phyloP scores from a whole-genome alignment of 2,797 vertebrate genomes.

The Prionace glauca region DNA sequence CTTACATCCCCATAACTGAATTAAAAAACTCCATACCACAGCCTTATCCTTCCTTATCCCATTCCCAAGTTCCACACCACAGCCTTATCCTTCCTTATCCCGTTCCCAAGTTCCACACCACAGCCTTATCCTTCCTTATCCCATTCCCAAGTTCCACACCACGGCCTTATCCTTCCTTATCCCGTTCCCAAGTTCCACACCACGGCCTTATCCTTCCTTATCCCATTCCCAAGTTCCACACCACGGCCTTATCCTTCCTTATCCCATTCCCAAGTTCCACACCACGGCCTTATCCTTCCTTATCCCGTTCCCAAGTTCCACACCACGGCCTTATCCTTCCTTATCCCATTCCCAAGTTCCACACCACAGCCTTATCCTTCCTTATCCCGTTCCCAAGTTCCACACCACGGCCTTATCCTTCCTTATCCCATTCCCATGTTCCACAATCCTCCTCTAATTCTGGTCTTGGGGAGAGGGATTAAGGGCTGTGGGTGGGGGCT shows the following conservation, averaged over 20 bases:
- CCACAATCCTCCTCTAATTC: neutral
- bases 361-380: neutral
- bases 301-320: no score
- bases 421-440: neutral
- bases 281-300: neutral
- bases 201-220: neutral
- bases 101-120: no score
- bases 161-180: neutral
- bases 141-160: neutral
- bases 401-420: neutral
- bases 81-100: neutral
- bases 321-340: neutral
- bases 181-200: no score
- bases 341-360: neutral
- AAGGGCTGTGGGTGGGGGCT: no score
- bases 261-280: neutral
- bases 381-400: no score
- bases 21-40: neutral
- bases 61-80: no score
- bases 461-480: neutral
- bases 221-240: neutral
- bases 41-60: neutral
- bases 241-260: neutral
- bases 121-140: neutral
- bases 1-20: no score